Percentiles rank a stretch among this genome's conserved stretches.
phyloP scores from a whole-genome alignment of 30 jellyfish, hydroid and myxozoan species.

The Mastigias papua region DNA sequence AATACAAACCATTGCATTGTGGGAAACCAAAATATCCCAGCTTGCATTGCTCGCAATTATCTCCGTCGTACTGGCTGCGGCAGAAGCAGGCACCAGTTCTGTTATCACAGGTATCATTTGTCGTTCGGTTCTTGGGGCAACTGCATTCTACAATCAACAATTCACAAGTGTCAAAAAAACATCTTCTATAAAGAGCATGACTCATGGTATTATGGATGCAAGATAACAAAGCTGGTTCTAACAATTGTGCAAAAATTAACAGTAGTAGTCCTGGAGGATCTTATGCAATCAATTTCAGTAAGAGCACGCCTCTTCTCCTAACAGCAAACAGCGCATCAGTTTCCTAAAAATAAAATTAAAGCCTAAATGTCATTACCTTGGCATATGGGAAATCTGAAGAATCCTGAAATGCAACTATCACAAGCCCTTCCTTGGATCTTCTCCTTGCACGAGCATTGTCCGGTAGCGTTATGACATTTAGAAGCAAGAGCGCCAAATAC shows the following conservation, averaged over 20 bases:
- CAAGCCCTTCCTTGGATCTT: constrained; percentile 75
- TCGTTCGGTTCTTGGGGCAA: constrained; percentile 46
- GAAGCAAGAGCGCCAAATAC: constrained; percentile 37
- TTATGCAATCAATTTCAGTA: too few relatives aligned
- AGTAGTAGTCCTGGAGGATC: too few relatives aligned
- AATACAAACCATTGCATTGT: constrained; percentile 59
- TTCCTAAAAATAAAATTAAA: not conserved
- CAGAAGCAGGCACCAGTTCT: constrained; percentile 69
- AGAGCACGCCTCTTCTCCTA: too few relatives aligned
- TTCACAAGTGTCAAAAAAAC: not conserved
- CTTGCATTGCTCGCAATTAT: constrained; percentile 61
- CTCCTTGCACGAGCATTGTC: constrained; percentile 86
- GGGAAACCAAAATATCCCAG: constrained; percentile 71
- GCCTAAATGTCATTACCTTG: not conserved
- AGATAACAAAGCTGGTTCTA: not conserved
- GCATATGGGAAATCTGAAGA: constrained; percentile 38
- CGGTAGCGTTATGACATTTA: constrained; percentile 62
- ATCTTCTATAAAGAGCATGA: too few relatives aligned
- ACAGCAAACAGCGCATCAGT: too few relatives aligned
- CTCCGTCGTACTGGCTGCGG: constrained; percentile 10
- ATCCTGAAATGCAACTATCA: constrained; percentile 72
- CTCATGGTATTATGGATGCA: too few relatives aligned
- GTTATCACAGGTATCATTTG: constrained; percentile 29
- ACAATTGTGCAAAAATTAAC: too few relatives aligned
- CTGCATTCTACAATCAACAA: constrained; percentile 44